Base-by-base conservation (phyloP, 2,888 invertebrate species). In the Noctua janthina region DNA sequence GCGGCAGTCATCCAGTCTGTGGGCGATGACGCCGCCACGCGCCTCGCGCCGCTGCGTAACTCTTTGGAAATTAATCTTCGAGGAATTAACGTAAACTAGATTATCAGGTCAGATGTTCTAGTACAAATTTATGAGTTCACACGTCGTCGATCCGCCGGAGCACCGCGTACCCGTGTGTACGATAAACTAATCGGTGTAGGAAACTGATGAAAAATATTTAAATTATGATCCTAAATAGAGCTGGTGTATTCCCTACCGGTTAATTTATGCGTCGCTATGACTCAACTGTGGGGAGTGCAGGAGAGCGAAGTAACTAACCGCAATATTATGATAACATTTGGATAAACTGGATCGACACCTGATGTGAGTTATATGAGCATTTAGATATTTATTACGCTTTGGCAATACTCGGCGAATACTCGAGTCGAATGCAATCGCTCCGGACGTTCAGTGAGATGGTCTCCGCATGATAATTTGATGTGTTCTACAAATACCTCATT, bases 11-110 rank as follows among this genome's bases (percentile, higher is more conserved):
- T 90, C 88, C 80, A 84, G 88, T 87, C 88, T 90, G 79, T 78
- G 69, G 81, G 76, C 85, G 81, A 75, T 84, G 86, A 84, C 87
- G 89, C 86, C 81, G 83, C 81, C 54, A 43, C 54, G 75, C 69
- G 82, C 80, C 68, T 51, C 54, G 68, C 69, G 80, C 72, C 78
- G 74, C 87, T 85, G 85, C 89, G 90, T 88, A 87, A 89, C 88
- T 85, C 85, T 89, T 89, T 73, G 81, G 79, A 81, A 81, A 90
- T 90, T 90, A 91, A 89, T 91, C 89, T 92, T 90, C 89, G 88
- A 87, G 87, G 91, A 91, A 92, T 92, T 91, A 91, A 91, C 89
- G 92, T 92, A 91, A 93, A 93, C 90, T 92, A 90, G 93, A 92
- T 91, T 89, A 92, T 84, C 91, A 89, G 92, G 93, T 92, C 92